Evolutionary conservation across 2,797 vertebrate genomes (phyloP).

Genomic region (Anguilla pacifica): DNA sequence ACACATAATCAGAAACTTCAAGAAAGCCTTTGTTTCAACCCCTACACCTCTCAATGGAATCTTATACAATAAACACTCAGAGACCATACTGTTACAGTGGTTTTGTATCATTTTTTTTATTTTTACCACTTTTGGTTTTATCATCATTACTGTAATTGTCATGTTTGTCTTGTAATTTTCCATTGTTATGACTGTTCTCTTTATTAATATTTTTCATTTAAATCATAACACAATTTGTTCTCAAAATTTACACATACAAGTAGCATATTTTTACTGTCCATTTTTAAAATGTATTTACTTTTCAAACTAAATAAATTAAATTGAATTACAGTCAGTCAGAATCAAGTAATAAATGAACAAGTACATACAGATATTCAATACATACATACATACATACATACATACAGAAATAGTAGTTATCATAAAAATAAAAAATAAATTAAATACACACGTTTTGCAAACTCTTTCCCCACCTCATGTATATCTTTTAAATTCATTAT

Average conservation of each 20-base stretch:
- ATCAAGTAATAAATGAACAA: conserved; percentile 37
- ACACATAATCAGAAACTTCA: background rate
- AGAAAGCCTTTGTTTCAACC: background rate
- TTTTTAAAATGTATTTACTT: conserved; percentile 37
- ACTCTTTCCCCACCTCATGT: conserved; percentile 26
- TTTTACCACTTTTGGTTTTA: conserved; percentile 1
- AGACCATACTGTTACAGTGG: background rate
- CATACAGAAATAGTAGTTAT: conserved; percentile 33
- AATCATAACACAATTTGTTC: conserved; percentile 37
- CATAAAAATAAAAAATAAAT: conserved; percentile 37
- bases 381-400: conserved; percentile 38
- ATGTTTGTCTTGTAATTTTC: conserved; percentile 27
- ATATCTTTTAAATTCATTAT: conserved; percentile 14
- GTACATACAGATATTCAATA: conserved; percentile 35
- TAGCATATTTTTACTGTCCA: conserved; percentile 36
- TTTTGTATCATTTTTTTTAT: conserved; percentile 3
- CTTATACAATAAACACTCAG: background rate
- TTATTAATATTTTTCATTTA: conserved; percentile 25
- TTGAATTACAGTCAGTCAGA: conserved; percentile 28
- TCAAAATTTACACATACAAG: conserved; percentile 37
- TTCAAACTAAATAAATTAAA: conserved; percentile 34
- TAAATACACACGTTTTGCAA: conserved; percentile 35
- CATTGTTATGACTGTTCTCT: conserved; percentile 28
- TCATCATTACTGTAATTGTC: conserved; percentile 19
- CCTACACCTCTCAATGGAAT: background rate